These are phyloP conservation scores for Orchesella flavescens DNA, from an alignment of 2,888 invertebrate genomes.

Conservation along the genomic window DNA sequence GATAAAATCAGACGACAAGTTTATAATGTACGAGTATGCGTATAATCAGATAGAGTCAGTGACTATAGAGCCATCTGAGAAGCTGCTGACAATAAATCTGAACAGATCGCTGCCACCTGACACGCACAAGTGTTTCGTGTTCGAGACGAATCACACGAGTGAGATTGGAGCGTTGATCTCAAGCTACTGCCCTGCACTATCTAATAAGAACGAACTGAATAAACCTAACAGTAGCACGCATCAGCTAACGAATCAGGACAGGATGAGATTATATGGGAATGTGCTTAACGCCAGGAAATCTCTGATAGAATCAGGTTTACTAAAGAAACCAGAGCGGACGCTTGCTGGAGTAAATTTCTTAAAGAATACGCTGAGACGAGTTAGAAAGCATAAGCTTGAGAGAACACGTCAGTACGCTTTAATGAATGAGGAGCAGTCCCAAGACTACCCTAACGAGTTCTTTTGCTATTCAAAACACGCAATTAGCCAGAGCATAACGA, in stretches of 20 bases:
- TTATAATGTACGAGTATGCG: conserved; percentile 90
- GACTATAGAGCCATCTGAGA: conserved; percentile 91
- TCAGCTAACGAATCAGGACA: conserved; percentile 87
- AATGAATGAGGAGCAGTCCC: neutral
- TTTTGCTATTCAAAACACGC: no score
- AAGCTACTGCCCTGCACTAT: conserved; percentile 88
- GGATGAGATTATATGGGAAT: conserved; percentile 89
- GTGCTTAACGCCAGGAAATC: conserved; percentile 87
- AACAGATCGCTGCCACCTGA: conserved; percentile 79
- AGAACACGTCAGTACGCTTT: conserved; percentile 73
- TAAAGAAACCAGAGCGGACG: conserved; percentile 82
- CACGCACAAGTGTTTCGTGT: conserved; percentile 90
- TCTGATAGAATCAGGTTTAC: conserved; percentile 86
- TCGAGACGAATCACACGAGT: conserved; percentile 90
- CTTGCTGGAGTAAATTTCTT: conserved; percentile 86
- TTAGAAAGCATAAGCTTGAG: conserved; percentile 84
- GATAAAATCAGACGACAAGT: conserved; percentile 93
- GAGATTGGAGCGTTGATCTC: conserved; percentile 94
- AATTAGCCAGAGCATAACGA: no score
- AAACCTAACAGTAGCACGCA: neutral
- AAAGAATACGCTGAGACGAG: conserved; percentile 88
- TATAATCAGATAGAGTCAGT: conserved; percentile 93
- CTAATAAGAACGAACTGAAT: neutral
- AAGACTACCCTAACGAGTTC: no score
- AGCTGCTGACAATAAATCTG: conserved; percentile 91